Evolutionary conservation across 1,140 invertebrate species (phyloP), one percentile per base, ranked within the genome.

Genomic region (Camponotus vicinus): DNA sequence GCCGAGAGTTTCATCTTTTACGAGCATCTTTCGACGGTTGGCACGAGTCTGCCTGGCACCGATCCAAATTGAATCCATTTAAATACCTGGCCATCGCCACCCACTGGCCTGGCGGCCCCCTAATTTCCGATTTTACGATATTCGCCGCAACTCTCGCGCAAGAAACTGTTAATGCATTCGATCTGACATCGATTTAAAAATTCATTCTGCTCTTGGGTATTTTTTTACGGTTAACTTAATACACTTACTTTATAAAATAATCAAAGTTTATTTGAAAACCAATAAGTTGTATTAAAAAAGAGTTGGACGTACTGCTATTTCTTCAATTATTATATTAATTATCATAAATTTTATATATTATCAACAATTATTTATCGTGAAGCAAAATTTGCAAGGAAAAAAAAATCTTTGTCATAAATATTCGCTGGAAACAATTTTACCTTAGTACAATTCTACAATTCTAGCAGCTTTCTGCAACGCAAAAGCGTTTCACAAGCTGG

Each of bases 31-130:
- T 63, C 55, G 13, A 78, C 34, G 45, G 27, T 85, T 78, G 59
- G 55, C 70, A 64, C 70, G 42, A 76, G 57, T 59, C 34, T 85
- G 32, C 61, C 21, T 78, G 83, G 83, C 73, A 78, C 45, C 61
- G 45, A 27, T 76, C 73, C 83, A 85, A 66, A 78, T 85, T 85
- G 61, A 85, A 85, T 85, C 63, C 61, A 85, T 85, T 85, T 78
- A 67, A 85, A 85, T 85, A 85, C 73, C 75, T 75, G 55, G 52
- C 73, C 42, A 37, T 27, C 34, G 27, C 79, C 55, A 45, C 34
- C 52, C 18, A 73, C 7, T 18, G 42, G n/a, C 32, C 11, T 27
- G 75, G 27, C 40, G 7, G 8, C 13, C n/a, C 40, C n/a, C 69
- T 83, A 83, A 71, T 83, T 83, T 75, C 57, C 70, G 55, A 83